Base-by-base conservation (phyloP, 1,140 invertebrate genomes). In the Drosophila ironensis region DNA sequence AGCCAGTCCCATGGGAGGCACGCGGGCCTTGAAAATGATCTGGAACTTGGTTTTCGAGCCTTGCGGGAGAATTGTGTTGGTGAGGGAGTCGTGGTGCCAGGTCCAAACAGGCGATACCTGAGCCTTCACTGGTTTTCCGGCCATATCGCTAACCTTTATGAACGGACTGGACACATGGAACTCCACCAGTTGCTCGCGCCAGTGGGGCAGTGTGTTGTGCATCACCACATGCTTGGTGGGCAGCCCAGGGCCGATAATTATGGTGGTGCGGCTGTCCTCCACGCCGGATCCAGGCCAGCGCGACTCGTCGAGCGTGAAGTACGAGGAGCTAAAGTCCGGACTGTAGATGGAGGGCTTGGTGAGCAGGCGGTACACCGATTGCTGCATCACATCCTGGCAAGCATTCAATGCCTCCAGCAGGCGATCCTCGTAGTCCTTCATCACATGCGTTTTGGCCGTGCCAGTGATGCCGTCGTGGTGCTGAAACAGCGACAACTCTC, bases 391-490 rank as follows among this genome's bases (percentile, higher is more conserved):
- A 50, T 93, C 92, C 72, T 95, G 93, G 67, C 92, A 92, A 44
- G 92, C 90, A 53, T 93, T 92, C 8, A 96, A 92, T 0, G 95
- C 94, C 38, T 91, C 87, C 17, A 94, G 66, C 93, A 96, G 92
- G 66, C 93, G 98, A 51, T 94, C 92, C 24, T 96, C 97, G 91
- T 99, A 99, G 91, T 99, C 98, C 12, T 93, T 89, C 0, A 98
- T 94, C 16, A 99, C 98, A 77, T 95, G 93, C 74, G 97, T 95
- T 86, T 96, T 96, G 0, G 96, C 94, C 1, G 98, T 99, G 37
- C 98, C 98, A 9, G 98, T 98, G 51, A 99, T 94, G 16, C 96
- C 98, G 91, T 99, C 98, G 90, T 99, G 98, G 91, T 99, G 98
- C 90, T 99, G 97, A 91, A 99, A 99, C 40, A 99, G 91, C 0